A percentile compares a stretch with the other conserved stretches of the same genome.
These are phyloP conservation scores for Nothobranchius furzeri DNA, from an alignment of 2,113 vertebrate genomes.

Conservation along the genomic window DNA sequence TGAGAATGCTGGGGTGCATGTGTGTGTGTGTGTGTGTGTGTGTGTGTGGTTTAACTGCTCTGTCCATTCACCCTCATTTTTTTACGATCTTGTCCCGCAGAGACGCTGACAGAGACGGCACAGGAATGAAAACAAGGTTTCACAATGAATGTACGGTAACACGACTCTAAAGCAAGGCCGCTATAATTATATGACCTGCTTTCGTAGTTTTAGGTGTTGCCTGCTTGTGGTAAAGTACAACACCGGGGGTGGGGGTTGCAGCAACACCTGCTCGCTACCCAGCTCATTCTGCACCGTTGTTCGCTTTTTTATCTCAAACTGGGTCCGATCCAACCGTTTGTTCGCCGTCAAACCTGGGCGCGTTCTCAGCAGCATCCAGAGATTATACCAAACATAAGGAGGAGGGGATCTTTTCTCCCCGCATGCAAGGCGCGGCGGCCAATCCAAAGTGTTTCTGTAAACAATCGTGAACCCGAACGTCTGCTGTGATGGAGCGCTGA, in stretches of 20 bases:
- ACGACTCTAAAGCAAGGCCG: slow-evolving; percentile 36
- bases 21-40: slow-evolving; percentile 37
- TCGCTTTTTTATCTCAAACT: slow-evolving; percentile 66
- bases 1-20: slow-evolving; percentile 41
- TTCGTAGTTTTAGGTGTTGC: slow-evolving; percentile 10
- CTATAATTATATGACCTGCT: slow-evolving; percentile 26
- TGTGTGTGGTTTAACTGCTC: slow-evolving; percentile 43
- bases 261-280: slow-evolving; percentile 24
- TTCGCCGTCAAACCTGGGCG: slow-evolving; percentile 61
- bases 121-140: slow-evolving; percentile 40
- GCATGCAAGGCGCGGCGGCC: slow-evolving; percentile 37
- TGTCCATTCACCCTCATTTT: slow-evolving; percentile 40
- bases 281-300: slow-evolving; percentile 57
- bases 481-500: slow-evolving; percentile 62
- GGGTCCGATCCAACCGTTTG: slow-evolving; percentile 59
- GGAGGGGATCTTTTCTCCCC: slow-evolving; percentile 48
- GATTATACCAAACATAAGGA: slow-evolving; percentile 76
- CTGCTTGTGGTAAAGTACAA: slow-evolving; percentile 13
- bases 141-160: slow-evolving; percentile 65
- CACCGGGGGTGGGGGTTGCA: slow-evolving; percentile 4
- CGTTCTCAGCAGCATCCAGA: slow-evolving; percentile 62
- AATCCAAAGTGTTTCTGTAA: slow-evolving; percentile 68
- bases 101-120: slow-evolving; percentile 27
- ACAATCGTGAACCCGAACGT: slow-evolving; percentile 61
- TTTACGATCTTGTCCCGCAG: slow-evolving; percentile 37